Evolutionary conservation across 2,888 invertebrate species (phyloP), one percentile per base, ranked within the genome.

Genomic region (Latheticus oryzae): DNA sequence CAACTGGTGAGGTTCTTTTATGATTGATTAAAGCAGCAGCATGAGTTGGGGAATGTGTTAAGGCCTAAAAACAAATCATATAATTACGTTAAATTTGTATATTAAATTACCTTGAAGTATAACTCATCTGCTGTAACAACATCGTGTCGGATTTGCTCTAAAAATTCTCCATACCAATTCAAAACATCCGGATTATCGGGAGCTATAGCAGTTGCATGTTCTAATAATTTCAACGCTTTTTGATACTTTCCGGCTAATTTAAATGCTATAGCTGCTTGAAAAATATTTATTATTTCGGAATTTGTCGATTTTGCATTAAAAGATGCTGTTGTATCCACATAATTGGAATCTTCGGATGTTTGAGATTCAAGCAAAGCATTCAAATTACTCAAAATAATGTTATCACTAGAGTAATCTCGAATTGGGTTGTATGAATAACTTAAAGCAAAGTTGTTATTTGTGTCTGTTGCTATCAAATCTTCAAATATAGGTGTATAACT

Each of bases 141-240:
- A 78, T 97, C 93, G 19, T 91, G 85, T 63, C 91, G 86, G 9
- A 88, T 88, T 62, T 90, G 86, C 78, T 97, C 97, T 53, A 97
- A 78, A 75, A 95, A 95, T 77, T 96, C 95, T 5, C 97, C 97
- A 75, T 93, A 97, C 71, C 91, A 89, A 62, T 93, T 91, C 4
- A 98, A 81, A 37, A 97, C 88, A 71, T 97, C 96, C 0, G 96
- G 92, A 80, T 97, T 93, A 68, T 89, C 87, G 0, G 97, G 97
- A 7, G 95, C 93, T 26, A 98, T 81, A 0, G 93, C 92, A 53
- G 93, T 85, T 0, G 97, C 97, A 79, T 97, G 97, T 78, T 95
- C 88, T 73, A 93, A 91, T 17, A 95, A 77, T 75, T 91, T 91
- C 23, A 89, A 80, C 0, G 96, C 95, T 79, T 95, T 95, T 47